phyloP scores from a whole-genome alignment of 2,113 vertebrate species.

The Buteo buteo region DNA sequence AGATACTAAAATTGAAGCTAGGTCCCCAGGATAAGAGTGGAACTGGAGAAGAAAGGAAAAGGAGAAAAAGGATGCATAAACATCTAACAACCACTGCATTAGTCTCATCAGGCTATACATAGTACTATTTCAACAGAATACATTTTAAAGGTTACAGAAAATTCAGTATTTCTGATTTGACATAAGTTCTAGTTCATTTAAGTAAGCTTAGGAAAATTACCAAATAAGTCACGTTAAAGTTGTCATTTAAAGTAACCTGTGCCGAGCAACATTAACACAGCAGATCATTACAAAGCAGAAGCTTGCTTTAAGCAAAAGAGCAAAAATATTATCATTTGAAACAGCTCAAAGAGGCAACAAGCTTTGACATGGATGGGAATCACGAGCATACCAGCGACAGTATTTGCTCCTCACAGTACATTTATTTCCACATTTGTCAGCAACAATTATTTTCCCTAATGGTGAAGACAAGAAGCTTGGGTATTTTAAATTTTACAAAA shows the following conservation, averaged over 20 bases:
- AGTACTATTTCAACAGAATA: background rate
- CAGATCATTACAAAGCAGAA: constrained; percentile 34
- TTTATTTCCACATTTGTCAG: constrained; percentile 53
- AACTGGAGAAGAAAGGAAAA: constrained; percentile 77
- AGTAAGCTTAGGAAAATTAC: background rate
- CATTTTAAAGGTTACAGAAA: background rate
- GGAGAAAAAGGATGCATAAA: constrained; percentile 30
- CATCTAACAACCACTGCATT: background rate
- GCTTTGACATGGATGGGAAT: constrained; percentile 40
- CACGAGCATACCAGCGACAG: background rate
- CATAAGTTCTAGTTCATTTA: background rate
- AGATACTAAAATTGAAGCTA: constrained; percentile 99
- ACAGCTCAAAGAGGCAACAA: constrained; percentile 36
- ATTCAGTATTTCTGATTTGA: background rate
- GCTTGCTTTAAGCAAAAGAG: constrained; percentile 28
- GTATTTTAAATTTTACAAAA: constrained; percentile 8
- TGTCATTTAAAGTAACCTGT: constrained; percentile 16
- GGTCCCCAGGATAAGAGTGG: constrained; percentile 98
- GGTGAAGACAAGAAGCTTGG: constrained; percentile 31
- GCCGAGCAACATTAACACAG: constrained; percentile 1
- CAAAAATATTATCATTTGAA: constrained; percentile 11
- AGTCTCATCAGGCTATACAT: background rate
- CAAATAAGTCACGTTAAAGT: background rate
- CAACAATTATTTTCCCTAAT: constrained; percentile 58
- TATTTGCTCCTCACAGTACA: constrained; percentile 28